A percentile compares a stretch with the other conserved stretches of the same genome.
These are phyloP conservation scores for Echinarachnius parma DNA, from an alignment of 53 echinoderm and acorn worm species.

Conservation along the genomic window DNA sequence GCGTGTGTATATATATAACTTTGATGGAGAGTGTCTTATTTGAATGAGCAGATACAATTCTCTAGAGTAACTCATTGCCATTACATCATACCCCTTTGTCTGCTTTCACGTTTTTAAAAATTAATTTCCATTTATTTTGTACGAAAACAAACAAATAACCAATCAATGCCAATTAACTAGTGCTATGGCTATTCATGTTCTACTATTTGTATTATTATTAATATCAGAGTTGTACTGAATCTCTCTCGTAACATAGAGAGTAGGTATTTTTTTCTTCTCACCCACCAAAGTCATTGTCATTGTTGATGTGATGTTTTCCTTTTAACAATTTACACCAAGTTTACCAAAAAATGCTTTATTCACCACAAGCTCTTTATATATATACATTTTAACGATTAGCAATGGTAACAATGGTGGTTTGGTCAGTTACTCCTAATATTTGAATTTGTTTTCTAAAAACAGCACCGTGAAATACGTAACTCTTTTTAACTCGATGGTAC, in stretches of 20 bases:
- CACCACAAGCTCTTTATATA: slow-evolving; percentile 43
- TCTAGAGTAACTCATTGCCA: slow-evolving; percentile 20
- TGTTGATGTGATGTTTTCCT: slow-evolving; percentile 21
- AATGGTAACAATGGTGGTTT: slow-evolving; percentile 31
- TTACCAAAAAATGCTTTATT: slow-evolving; percentile 32
- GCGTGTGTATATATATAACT: too few relatives aligned
- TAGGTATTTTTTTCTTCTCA: slow-evolving; percentile 17
- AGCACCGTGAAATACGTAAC: slow-evolving; percentile 23
- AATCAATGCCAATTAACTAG: slow-evolving; percentile 45
- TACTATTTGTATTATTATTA: too few relatives aligned
- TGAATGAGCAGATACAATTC: background rate
- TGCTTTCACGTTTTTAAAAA: slow-evolving; percentile 25
- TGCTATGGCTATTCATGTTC: slow-evolving; percentile 20
- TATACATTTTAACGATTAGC: slow-evolving; percentile 27
- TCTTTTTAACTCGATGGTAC: too few relatives aligned
- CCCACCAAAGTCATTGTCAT: slow-evolving; percentile 22
- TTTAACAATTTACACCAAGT: slow-evolving; percentile 30
- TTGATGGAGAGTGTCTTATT: slow-evolving; percentile 1
- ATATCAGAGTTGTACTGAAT: slow-evolving; percentile 6
- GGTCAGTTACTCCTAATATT: slow-evolving; percentile 45
- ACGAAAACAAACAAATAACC: slow-evolving; percentile 19
- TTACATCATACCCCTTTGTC: slow-evolving; percentile 21
- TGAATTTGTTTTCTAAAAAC: slow-evolving; percentile 1
- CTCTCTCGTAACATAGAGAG: slow-evolving; percentile 25
- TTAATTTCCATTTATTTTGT: slow-evolving; percentile 40